Conservation (phyloP, 2,888 invertebrate species). For the Pandemis cinnamomeana region DNA sequence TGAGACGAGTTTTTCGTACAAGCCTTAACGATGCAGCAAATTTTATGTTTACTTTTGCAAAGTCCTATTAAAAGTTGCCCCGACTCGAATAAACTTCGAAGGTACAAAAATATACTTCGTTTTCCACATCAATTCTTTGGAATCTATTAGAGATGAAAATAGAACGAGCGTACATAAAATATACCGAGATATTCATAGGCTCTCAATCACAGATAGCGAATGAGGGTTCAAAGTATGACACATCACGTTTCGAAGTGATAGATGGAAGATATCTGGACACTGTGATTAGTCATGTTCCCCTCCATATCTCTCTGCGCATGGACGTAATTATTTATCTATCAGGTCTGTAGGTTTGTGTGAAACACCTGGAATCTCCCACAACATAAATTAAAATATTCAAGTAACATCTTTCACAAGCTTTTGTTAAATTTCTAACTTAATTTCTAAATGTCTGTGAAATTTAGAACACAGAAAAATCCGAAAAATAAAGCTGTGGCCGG, state of each 20-base stretch:
- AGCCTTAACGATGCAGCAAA: too few relatives aligned
- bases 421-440: too few relatives aligned
- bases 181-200: constrained; percentile 41
- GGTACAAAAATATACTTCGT: neutral
- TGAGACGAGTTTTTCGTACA: neutral
- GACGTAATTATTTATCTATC: constrained; percentile 33
- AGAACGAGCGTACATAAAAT: constrained; percentile 22
- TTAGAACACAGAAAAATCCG: too few relatives aligned
- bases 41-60: neutral
- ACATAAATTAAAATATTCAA: too few relatives aligned
- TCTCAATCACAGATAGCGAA: constrained; percentile 43
- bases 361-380: neutral
- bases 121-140: neutral
- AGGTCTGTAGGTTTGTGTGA: constrained; percentile 1
- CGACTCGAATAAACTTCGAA: neutral
- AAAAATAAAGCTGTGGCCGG: too few relatives aligned
- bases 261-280: constrained; percentile 44
- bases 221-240: constrained; percentile 43
- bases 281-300: constrained; percentile 43
- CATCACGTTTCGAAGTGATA: constrained; percentile 44
- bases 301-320: constrained; percentile 36
- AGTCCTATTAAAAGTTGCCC: neutral
- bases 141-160: constrained; percentile 14
- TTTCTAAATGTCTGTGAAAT: too few relatives aligned
- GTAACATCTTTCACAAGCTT: too few relatives aligned